phyloP scores from a whole-genome alignment of 2,113 vertebrate genomes.

The Formicarius rufipectus region DNA sequence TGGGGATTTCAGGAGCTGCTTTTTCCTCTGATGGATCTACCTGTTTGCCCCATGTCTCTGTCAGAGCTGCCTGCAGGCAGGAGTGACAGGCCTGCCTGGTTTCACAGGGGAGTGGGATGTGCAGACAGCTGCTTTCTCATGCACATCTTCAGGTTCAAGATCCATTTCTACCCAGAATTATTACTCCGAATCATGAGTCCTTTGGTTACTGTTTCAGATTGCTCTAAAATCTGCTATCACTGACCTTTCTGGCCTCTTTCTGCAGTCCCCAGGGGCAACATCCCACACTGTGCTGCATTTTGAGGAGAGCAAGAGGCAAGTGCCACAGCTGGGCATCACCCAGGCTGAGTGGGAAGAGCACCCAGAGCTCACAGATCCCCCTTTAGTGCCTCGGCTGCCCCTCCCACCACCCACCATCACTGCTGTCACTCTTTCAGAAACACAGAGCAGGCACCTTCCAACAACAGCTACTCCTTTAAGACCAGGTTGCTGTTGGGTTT shows the following conservation, averaged over 20 bases:
- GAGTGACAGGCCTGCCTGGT: neutral
- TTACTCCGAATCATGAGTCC: neutral
- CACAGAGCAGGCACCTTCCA: neutral
- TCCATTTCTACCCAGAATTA: neutral
- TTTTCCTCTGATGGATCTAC: neutral
- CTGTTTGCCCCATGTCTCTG: accelerated
- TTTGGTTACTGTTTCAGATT: neutral
- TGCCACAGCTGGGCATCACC: neutral
- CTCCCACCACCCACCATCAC: neutral
- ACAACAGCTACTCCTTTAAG: neutral
- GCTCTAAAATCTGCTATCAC: neutral
- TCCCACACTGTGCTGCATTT: neutral
- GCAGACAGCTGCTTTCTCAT: neutral
- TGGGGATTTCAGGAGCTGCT: neutral
- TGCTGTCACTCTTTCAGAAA: neutral
- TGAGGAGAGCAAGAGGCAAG: neutral
- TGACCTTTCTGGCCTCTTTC: neutral
- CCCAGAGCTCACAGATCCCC: neutral
- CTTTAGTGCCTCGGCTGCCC: neutral
- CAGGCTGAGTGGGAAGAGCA: neutral
- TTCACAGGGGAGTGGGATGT: neutral
- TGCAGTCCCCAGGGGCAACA: accelerated
- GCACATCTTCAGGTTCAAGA: neutral
- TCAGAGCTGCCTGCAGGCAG: neutral
- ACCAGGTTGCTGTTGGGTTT: neutral